Base-by-base conservation (phyloP, 37 sponge, comb jelly and placozoan genomes). In the Cliona cf. orientalis region DNA sequence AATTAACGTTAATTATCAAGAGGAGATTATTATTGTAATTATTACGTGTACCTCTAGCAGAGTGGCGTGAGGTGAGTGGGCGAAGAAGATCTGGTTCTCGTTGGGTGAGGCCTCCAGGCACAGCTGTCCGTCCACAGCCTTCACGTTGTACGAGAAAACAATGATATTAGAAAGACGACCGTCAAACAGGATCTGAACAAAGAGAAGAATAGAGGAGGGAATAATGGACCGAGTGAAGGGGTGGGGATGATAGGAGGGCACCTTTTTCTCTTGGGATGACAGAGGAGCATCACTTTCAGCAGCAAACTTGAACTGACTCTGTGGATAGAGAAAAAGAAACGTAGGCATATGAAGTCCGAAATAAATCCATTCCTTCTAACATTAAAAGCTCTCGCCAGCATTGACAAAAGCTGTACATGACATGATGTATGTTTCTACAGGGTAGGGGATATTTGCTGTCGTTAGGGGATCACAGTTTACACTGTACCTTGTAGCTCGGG, bases 41-140 rank as follows among this genome's bases (percentile, higher is more conserved):
- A 6, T 23, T 12, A 25, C 37, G 32, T n/a, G 3, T 59, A 87
- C 94, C 87, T 96, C 94, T 22, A 96, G 83, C 61, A 92, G 70
- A 17, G 87, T 93, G 43, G 97, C 97, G 76, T 96, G 97, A 35
- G 97, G 89, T 60, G 94, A 90, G 82, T 91, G 91, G 0, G 79
- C 91, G 80, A 96, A 96, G 75, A 40, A 83, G 39, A 84, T 58
- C 37, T 68, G 35, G 62, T 83, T 86, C 28, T 89, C 89, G 55
- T 64, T 80, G 58, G 94, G 93, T 29, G 97, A 90, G 0, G 94
- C 78, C 79, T 96, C 94, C 66, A 93, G 76, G 46, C 82, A 87
- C 46, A 96, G 74, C 94, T 96, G 93, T 4, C 94, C 93, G 68
- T 96, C 91, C 60, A 91, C 80, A 9, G 93, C 97, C 83, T 90